Conservation (phyloP, 2,888 invertebrate genomes). For the Pristionchus maxplancki region DNA sequence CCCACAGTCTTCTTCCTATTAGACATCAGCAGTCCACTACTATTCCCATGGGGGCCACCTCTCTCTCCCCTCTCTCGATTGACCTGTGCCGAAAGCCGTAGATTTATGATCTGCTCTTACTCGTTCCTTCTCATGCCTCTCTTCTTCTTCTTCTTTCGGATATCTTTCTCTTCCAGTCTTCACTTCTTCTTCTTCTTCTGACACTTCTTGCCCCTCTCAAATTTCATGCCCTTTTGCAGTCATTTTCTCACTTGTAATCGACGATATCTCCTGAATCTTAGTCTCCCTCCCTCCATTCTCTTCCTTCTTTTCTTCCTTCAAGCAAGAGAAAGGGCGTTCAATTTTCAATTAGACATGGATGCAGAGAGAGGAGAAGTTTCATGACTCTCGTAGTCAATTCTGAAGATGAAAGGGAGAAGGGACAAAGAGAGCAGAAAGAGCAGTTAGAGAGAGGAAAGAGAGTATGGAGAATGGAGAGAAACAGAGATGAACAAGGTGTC, state of each 20-base stretch:
- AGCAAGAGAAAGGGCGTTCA: constrained; percentile 6
- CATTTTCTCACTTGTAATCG: not conserved
- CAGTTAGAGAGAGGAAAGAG: not conserved
- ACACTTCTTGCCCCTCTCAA: constrained; percentile 3
- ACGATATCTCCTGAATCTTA: not conserved
- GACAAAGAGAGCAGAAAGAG: not conserved
- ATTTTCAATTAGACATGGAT: constrained; percentile 35
- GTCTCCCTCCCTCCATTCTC: constrained; percentile 3
- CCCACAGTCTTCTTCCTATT: constrained; percentile 13
- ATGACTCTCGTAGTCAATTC: constrained; percentile 32
- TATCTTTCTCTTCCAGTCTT: not conserved
- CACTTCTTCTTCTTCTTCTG: not conserved
- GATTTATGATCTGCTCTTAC: constrained; percentile 30
- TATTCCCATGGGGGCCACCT: not conserved
- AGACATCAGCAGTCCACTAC: not conserved
- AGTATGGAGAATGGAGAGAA: constrained; percentile 13
- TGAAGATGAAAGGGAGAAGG: constrained; percentile 24
- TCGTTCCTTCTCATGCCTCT: constrained; percentile 17
- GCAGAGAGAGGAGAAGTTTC: constrained; percentile 10
- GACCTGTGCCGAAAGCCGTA: constrained; percentile 9
- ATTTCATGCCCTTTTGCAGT: not conserved
- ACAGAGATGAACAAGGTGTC: constrained; percentile 25
- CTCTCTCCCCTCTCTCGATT: not conserved
- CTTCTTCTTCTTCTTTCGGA: not conserved
- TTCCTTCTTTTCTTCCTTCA: constrained; percentile 26